Evolutionary conservation across 1,140 invertebrate species (phyloP), one percentile per base, ranked within the genome.

Genomic region (Bombus huntii): DNA sequence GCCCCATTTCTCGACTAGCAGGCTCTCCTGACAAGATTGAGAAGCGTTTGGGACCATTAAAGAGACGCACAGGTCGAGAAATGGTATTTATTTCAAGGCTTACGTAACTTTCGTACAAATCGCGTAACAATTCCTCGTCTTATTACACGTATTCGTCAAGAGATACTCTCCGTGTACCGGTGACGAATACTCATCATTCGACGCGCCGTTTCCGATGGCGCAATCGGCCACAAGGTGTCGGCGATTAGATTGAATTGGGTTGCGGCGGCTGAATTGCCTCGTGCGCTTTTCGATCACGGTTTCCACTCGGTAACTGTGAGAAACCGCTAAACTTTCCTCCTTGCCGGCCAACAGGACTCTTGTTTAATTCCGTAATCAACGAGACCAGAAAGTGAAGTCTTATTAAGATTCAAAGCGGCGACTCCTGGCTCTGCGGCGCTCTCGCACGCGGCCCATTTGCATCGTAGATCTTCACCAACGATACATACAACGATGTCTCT

Each of bases 241-340:
- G 76, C 53, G 82, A 80, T 88, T 88, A 83, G 84, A 89, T 92
- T 91, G 79, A 92, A 92, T 93, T 92, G 71, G 85, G 83, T 86
- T 90, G 59, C 18, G 28, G 37, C 53, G 57, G 65, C 25, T 71
- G 42, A 73, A 82, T 90, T 87, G 84, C 85, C 71, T 70, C 71
- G 66, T 75, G 57, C 72, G 75, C 87, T 73, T 82, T 74, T 70
- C 53, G 84, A 91, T 91, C 87, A 86, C 82, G 88, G 70, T 74
- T 82, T 85, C 78, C n/a, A 78, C 78, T 53, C 42, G 44, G 44
- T 44, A 85, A 75, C 87, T 92, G 90, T 92, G 92, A 92, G 92
- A 93, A 93, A 90, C 83, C 47, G 37, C 78, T 92, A 90, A 93
- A 92, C 88, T 93, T 92, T 93, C 81, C 75, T 84, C 66, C 68